Evolutionary conservation across 2,888 invertebrate genomes (phyloP), one percentile per base, ranked within the genome.

Genomic region (Bembecia ichneumoniformis): DNA sequence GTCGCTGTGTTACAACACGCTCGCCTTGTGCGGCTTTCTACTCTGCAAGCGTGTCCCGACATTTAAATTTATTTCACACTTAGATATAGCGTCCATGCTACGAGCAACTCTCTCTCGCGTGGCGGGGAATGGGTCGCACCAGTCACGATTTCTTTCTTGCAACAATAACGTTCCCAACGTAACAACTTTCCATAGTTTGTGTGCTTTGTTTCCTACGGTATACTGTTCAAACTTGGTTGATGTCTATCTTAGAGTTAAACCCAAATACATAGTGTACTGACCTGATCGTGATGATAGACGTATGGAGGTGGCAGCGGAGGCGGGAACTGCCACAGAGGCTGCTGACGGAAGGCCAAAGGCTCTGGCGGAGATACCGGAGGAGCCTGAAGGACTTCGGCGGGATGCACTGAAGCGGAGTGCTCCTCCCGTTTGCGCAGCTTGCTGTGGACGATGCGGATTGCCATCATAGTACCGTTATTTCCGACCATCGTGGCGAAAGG

Each of bases 371-470:
- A 68, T 57, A 74, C 75, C 60, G 82, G 81, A 50, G 89, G 81
- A 62, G 90, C 87, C 63, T 90, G 90, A 58, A 91, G 89, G 57
- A 91, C 90, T 70, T 90, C 90, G 60, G 91, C 90, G 52, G 92
- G 91, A 67, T 91, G 92, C 61, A 91, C 91, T 68, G 90, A 89
- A 68, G 91, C 91, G 59, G 91, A 90, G 80, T 91, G 91, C 76
- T 94, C 94, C 83, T 95, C 94, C 65, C 94, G 91, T 88, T 95
- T 95, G 73, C 94, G 90, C 88, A 95, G 90, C 89, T 95, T 95
- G 88, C 94, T 95, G 91, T 94, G 94, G 88, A 95, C 94, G 92
- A 95, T 92, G 88, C 94, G 94, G 82, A 95, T 93, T 82, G 94
- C 94, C 87, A 93, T 93, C 92, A 94, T 91, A 77, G 93, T 93